Percentiles rank a stretch among this genome's conserved stretches.
Evolutionary conservation across 2,797 vertebrate genomes (phyloP).

Genomic region (Spatula versicolor): DNA sequence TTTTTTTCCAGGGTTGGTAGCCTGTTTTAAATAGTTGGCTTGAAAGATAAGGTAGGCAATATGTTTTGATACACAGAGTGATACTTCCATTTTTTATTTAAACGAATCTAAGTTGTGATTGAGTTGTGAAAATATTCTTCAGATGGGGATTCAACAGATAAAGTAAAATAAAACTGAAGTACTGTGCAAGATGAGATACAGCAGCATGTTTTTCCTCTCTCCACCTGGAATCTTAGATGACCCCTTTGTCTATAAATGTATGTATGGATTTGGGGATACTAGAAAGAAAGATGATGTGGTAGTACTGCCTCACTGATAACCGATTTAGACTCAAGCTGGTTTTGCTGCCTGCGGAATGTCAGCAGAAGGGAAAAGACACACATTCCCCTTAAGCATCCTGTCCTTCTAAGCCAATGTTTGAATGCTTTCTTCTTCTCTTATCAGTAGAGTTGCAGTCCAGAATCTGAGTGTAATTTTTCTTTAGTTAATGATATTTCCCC

Average conservation of each 20-base stretch:
- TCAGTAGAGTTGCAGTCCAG: background rate
- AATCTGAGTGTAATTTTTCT: background rate
- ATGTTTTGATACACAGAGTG: background rate
- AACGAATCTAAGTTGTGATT: background rate
- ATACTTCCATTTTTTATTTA: background rate
- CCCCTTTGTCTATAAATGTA: fast-evolving
- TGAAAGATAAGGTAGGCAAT: background rate
- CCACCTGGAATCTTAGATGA: background rate
- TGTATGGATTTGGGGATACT: background rate
- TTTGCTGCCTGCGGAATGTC: background rate
- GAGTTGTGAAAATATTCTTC: background rate
- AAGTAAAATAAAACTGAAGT: background rate
- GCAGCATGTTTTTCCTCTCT: background rate
- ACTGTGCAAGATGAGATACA: background rate
- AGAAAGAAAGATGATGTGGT: background rate
- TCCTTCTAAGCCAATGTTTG: background rate
- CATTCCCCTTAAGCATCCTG: background rate
- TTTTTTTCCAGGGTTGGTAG: background rate
- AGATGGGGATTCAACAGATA: background rate
- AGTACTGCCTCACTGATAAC: fast-evolving
- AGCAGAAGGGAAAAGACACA: background rate
- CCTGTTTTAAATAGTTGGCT: background rate
- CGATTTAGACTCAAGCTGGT: background rate
- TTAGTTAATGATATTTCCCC: background rate
- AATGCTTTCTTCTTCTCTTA: background rate